Evolutionary conservation across 2,888 invertebrate genomes (phyloP).

Genomic region (Drosophila heteroneura): DNA sequence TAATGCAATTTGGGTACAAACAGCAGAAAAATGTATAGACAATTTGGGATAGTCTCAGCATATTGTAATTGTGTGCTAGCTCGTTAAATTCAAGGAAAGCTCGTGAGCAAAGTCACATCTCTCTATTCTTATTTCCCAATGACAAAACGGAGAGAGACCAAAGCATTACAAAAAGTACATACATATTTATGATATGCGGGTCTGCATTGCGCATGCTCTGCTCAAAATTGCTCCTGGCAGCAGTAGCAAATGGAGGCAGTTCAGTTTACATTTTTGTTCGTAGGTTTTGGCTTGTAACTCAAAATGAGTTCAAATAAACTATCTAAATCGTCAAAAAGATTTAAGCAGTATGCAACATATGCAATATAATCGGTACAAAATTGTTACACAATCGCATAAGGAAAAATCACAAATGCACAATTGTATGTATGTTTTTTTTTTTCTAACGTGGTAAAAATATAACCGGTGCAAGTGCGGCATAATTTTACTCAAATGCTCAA

Average conservation of each 20-base stretch:
- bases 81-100: not conserved
- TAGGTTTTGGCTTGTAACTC: not conserved
- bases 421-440: not conserved
- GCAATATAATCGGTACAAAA: not conserved
- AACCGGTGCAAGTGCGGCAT: conserved; percentile 1
- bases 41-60: not conserved
- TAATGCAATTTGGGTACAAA: not conserved
- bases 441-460: not conserved
- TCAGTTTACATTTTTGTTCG: not conserved
- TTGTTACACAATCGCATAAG: conserved; percentile 1
- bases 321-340: not conserved
- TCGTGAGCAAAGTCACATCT: not conserved
- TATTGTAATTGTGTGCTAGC: not conserved
- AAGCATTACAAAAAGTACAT: not conserved
- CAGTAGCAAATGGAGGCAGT: not conserved
- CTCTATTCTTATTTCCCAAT: not conserved
- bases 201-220: not conserved
- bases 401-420: conserved; percentile 1
- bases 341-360: not conserved
- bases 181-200: not conserved
- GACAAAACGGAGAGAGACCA: not conserved
- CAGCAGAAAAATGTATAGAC: not conserved
- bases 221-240: not conserved
- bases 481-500: not conserved
- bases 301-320: not conserved